Evolutionary conservation across 1,140 invertebrate species (phyloP), one percentile per base, ranked within the genome.

Genomic region (Saxidomus purpurata): DNA sequence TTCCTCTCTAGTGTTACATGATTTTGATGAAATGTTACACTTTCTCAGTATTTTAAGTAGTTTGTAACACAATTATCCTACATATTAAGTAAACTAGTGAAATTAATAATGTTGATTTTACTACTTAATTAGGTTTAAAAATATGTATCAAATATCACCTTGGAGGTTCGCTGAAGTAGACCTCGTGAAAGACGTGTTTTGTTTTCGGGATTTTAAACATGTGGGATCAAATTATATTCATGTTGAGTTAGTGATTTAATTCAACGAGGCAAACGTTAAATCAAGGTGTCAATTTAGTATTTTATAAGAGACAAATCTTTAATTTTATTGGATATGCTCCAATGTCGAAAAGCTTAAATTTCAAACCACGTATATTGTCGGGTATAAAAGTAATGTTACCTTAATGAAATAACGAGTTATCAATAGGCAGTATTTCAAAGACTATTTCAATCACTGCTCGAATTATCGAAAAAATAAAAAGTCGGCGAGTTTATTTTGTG

Each of bases 91-190:
- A 9, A 19, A 13, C 61, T 36, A 34, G 15, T 19, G 61, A 67
- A 67, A 67, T 67, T 67, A 67, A 67, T 67, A 67, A 67, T 67
- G 61, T 67, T 67, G 61, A 31, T 34, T 67, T 67, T 67, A 67
- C 61, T 67, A 67, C 61, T 34, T 36, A 67, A 31, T 67, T 31
- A 67, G 25, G 25, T 67, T 67, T 67, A 31, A 31, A 67, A 67
- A 67, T 67, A 55, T 22, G 31, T 67, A 67, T 67, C 25, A 34
- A 67, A 67, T 67, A 67, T 67, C 61, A 19, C 31, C 61, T 6
- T 31, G 25, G 6, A 34, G 34, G 61, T 67, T 67, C 17, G 61
- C 61, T 67, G 4, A 67, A 67, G 28, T 67, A 28, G 61, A 22
- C 61, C 55, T 22, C 25, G 31, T 67, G 61, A 67, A 67, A 67